phyloP scores from a whole-genome alignment of 92 coral and sea anemone genomes.

The Zoanthus sociatus region DNA sequence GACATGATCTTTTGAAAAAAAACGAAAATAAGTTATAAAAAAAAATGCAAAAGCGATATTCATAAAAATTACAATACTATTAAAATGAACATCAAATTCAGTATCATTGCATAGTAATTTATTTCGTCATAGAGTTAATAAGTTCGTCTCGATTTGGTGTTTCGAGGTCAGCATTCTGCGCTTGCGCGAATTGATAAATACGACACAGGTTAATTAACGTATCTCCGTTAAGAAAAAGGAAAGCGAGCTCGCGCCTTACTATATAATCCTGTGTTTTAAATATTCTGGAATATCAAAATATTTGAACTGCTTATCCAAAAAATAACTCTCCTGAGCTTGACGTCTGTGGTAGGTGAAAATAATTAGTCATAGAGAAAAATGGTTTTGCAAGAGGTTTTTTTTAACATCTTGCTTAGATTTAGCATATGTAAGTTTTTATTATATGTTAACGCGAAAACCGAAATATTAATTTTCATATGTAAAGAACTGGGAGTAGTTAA shows the following conservation, averaged over 20 bases:
- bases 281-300: not conserved
- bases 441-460: too few species aligned
- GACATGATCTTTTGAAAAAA: slow-evolving; percentile 12
- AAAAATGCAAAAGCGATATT: not conserved
- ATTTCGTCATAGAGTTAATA: slow-evolving; percentile 45
- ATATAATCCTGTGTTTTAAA: not conserved
- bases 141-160: not conserved
- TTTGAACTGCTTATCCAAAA: not conserved
- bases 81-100: not conserved
- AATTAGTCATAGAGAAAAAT: not conserved
- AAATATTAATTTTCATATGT: too few species aligned
- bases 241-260: slow-evolving; percentile 15
- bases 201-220: slow-evolving; percentile 32
- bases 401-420: too few species aligned
- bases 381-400: not conserved
- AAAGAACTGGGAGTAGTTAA: too few species aligned
- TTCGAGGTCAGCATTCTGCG: not conserved
- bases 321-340: not conserved
- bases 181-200: slow-evolving; percentile 23
- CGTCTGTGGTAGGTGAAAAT: not conserved
- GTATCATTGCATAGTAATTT: not conserved
- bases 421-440: too few species aligned
- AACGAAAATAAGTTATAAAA: not conserved
- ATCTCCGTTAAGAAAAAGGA: not conserved
- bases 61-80: not conserved